Evolutionary conservation across 1,140 invertebrate genomes (phyloP), one percentile per base, ranked within the genome.

Genomic region (Calephelis virginiensis): DNA sequence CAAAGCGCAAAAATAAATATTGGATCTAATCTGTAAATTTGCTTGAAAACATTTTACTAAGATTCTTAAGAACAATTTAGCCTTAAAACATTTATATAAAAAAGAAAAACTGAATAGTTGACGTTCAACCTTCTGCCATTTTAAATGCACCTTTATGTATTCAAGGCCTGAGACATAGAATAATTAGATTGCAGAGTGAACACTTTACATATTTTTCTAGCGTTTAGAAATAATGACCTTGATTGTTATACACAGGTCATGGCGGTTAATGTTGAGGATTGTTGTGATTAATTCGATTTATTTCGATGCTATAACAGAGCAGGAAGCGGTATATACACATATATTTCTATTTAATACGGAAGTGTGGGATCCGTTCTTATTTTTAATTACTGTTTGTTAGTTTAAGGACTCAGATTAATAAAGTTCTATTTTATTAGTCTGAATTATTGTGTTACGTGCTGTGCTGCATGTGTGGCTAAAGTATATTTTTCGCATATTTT

Each of bases 151-250:
- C 75, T 63, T 70, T 69, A 66, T 49, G 67, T 71, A 66, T 71
- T 77, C 75, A 79, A 77, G 77, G 73, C 70, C 70, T 71, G 61
- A 61, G 28, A 64, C 70, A 60, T 63, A 80, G 73, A 69, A 66
- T 68, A 75, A 28, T 9, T 45, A 47, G 1, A 43, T n/a, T 43
- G 49, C n/a, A 74, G 70, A 76, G 70, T 40, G 37, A 38, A 14
- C 47, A 38, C 61, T 56, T 56, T 61, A 56, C 47, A 64, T 59
- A 49, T 38, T 56, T 56, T 56, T 56, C 53, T 56, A 56, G 17
- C 53, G 53, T 56, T 56, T 28, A 56, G 53, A 56, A 56, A 56
- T 56, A 56, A 43, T 43, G 40, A 56, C 53, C 53, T 56, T 56
- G 53, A 56, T 56, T 56, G 28, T 56, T 56, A 56, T 59, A 59